phyloP scores from a whole-genome alignment of 1,140 invertebrate genomes.

The Sinonovacula constricta region DNA sequence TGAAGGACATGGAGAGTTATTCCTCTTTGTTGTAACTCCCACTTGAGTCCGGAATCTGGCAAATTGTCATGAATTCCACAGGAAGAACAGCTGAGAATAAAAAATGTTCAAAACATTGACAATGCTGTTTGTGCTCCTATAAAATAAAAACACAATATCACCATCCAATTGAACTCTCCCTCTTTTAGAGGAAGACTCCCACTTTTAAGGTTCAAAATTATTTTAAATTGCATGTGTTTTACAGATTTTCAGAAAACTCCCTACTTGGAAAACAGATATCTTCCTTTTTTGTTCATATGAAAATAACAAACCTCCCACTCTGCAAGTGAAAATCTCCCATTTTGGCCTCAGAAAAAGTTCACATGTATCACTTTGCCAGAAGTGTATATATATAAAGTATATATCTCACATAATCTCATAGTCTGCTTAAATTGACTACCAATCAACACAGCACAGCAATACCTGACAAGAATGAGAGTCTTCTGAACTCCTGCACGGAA shows the following conservation, averaged over 20 bases:
- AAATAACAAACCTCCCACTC: not conserved
- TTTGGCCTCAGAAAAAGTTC: too few species aligned
- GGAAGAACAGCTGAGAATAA: conserved; percentile 70
- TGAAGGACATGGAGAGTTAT: conserved; percentile 91
- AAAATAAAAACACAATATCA: not conserved
- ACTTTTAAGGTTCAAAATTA: not conserved
- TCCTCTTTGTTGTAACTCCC: conserved; percentile 86
- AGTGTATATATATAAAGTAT: not conserved
- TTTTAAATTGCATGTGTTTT: not conserved
- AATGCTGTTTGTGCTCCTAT: conserved; percentile 18
- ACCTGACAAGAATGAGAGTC: conserved; percentile 90
- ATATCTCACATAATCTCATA: not conserved
- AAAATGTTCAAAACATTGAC: conserved; percentile 17
- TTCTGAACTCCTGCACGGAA: conserved; percentile 92
- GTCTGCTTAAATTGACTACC: not conserved
- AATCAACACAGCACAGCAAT: conserved; percentile 68
- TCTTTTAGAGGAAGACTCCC: too few species aligned
- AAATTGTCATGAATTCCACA: conserved; percentile 84
- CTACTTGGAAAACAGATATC: not conserved
- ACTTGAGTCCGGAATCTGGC: conserved; percentile 88
- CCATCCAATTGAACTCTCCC: too few species aligned
- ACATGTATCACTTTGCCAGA: too few species aligned
- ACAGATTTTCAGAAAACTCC: not conserved
- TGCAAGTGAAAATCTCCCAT: not conserved
- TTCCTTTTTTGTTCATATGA: not conserved